phyloP scores from a whole-genome alignment of 2,797 vertebrate genomes.

The Hypotaenidia philippensis region DNA sequence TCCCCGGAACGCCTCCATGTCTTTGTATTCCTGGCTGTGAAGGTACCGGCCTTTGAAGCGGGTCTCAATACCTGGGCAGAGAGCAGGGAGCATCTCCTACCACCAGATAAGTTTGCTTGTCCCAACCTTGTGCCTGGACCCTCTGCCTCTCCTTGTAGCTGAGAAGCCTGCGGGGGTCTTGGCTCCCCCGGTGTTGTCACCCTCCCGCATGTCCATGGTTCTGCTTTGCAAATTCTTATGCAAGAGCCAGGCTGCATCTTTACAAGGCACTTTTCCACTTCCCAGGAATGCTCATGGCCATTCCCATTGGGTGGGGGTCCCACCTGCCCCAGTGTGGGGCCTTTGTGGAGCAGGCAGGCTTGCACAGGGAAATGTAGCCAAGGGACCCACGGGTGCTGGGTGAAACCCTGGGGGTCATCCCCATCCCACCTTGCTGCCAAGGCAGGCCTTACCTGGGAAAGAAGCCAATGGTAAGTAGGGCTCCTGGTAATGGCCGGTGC shows the following conservation, averaged over 20 bases:
- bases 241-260: neutral
- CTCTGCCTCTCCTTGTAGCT: neutral
- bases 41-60: slow-evolving; percentile 83
- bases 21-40: slow-evolving; percentile 90
- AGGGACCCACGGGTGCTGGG: neutral
- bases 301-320: neutral
- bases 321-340: fast-evolving
- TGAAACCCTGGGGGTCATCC: neutral
- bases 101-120: neutral
- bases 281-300: fast-evolving
- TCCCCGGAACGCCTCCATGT: slow-evolving; percentile 79
- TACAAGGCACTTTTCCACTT: neutral
- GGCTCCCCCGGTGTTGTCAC: neutral
- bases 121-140: fast-evolving
- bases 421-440: neutral
- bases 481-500: slow-evolving; percentile 86
- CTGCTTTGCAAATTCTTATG: neutral
- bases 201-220: neutral
- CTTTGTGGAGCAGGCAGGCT: neutral
- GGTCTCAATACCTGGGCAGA: slow-evolving; percentile 82
- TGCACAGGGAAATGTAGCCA: neutral
- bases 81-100: neutral
- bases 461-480: slow-evolving; percentile 86
- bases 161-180: neutral
- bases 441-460: slow-evolving; percentile 87